Percentiles rank a stretch among this genome's conserved stretches.
phyloP scores from a whole-genome alignment of 2,113 vertebrate species.

The Albula glossodonta region DNA sequence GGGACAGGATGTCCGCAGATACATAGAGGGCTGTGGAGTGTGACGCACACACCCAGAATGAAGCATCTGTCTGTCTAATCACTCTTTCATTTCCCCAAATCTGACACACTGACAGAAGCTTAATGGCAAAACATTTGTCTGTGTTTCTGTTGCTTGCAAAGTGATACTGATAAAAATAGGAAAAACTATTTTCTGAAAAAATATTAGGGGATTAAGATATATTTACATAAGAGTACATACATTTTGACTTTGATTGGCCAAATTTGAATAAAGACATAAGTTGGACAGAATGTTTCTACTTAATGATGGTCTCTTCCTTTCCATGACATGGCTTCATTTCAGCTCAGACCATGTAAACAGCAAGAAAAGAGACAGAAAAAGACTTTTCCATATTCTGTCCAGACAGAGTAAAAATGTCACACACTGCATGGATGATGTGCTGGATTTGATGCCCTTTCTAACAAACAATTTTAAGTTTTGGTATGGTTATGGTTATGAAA shows the following conservation, averaged over 20 bases:
- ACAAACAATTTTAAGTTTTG: too few relatives aligned
- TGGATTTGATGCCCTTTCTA: too few relatives aligned
- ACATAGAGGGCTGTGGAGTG: conserved; percentile 35
- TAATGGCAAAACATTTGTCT: background rate
- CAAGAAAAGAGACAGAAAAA: too few relatives aligned
- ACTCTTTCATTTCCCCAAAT: background rate
- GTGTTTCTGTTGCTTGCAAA: background rate
- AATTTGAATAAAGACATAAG: background rate
- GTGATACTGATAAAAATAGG: background rate
- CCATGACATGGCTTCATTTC: too few relatives aligned
- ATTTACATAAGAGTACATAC: background rate
- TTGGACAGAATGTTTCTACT: background rate
- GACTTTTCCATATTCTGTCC: too few relatives aligned
- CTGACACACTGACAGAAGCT: background rate
- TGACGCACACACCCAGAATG: conserved; percentile 5
- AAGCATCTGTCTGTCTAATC: background rate
- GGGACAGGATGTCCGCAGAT: conserved; percentile 32
- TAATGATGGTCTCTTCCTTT: too few relatives aligned
- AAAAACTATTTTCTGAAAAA: background rate
- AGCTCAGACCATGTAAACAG: too few relatives aligned
- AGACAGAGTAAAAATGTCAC: too few relatives aligned
- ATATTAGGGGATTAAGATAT: too few relatives aligned
- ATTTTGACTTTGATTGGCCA: background rate
- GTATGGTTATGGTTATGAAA: too few relatives aligned
- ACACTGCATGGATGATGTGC: too few relatives aligned